Percentiles rank a stretch among this genome's conserved stretches.
These are phyloP conservation scores for Halictus ligatus DNA, from an alignment of 2,888 invertebrate species.

Conservation along the genomic window DNA sequence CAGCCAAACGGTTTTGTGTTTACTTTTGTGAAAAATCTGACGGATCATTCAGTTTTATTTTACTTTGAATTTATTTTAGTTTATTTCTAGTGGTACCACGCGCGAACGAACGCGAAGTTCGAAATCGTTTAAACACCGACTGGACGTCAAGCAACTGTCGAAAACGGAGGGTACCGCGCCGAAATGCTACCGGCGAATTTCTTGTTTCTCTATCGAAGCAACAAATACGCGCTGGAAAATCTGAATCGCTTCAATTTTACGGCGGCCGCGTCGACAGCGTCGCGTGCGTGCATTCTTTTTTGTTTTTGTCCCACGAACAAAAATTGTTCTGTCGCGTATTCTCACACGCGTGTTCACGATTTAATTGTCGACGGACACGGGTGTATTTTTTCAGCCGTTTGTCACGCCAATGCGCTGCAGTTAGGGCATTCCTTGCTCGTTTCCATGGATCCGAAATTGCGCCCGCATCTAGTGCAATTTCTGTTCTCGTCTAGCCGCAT, in stretches of 20 bases:
- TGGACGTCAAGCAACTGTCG: not conserved
- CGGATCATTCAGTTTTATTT: no score
- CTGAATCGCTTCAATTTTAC: slow-evolving; percentile 6
- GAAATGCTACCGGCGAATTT: not conserved
- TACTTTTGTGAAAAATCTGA: no score
- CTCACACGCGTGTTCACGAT: not conserved
- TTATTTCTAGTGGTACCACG: not conserved
- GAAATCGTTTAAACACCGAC: not conserved
- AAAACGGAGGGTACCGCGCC: not conserved
- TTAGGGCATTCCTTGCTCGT: not conserved
- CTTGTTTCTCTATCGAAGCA: not conserved
- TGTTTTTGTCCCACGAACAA: not conserved
- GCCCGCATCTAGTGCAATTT: not conserved
- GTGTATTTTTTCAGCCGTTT: not conserved
- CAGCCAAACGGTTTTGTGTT: no score
- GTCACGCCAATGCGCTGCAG: not conserved
- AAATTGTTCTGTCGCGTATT: not conserved
- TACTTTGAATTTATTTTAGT: no score
- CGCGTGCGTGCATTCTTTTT: not conserved
- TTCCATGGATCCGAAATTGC: slow-evolving; percentile 7
- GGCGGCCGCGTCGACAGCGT: not conserved
- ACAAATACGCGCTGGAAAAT: slow-evolving; percentile 11
- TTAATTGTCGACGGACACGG: not conserved
- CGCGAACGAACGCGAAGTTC: not conserved
- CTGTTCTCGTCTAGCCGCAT: slow-evolving; percentile 8